Conservation (phyloP, 2,113 vertebrate species). For the Dendropsophus ebraccatus region DNA sequence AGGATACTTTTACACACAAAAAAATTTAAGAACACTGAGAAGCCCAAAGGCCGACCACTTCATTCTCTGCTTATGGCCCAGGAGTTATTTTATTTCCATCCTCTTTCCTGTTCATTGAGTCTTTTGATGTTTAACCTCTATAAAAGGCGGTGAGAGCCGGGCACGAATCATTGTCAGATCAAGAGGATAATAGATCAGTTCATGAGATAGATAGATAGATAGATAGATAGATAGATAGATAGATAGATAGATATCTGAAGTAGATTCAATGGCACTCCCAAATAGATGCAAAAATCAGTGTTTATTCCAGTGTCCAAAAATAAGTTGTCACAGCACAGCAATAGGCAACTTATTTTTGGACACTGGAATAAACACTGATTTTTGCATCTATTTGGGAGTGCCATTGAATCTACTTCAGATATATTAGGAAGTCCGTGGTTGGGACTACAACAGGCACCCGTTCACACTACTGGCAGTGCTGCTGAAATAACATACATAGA, state of each 20-base stretch:
- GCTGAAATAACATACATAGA: not conserved
- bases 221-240: not conserved
- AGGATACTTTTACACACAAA: conserved; percentile 24
- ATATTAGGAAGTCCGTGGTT: too few relatives aligned
- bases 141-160: not conserved
- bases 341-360: too few relatives aligned
- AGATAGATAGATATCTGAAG: too few relatives aligned
- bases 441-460: too few relatives aligned
- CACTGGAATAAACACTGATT: too few relatives aligned
- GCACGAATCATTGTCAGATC: not conserved
- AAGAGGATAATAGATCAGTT: not conserved
- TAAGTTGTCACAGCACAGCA: too few relatives aligned
- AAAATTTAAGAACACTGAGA: not conserved
- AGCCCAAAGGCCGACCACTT: not conserved
- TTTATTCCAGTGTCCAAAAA: too few relatives aligned
- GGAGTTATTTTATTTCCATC: not conserved
- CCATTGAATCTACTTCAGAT: too few relatives aligned
- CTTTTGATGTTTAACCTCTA: conserved; percentile 27
- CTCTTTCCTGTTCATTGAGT: not conserved
- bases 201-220: not conserved
- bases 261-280: too few relatives aligned
- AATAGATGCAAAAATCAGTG: too few relatives aligned
- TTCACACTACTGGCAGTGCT: too few relatives aligned
- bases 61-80: not conserved
- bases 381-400: too few relatives aligned